Base-by-base conservation (phyloP, 2,888 invertebrate genomes). In the Keiferia lycopersicella region DNA sequence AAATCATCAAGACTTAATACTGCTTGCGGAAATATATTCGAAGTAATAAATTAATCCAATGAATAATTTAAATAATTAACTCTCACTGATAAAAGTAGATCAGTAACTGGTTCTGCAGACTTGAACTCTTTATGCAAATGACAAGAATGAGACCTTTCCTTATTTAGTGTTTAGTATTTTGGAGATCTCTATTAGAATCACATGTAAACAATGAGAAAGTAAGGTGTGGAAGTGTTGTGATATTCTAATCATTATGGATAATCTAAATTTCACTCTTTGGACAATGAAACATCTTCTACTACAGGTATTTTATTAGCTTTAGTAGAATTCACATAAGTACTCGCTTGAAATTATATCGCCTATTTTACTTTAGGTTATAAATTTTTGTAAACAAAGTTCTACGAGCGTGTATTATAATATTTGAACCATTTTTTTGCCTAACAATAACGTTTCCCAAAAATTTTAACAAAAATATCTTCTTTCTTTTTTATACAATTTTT, bases 1-100 rank as follows among this genome's bases (percentile, higher is more conserved):
- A 26, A n/a, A n/a, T n/a, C n/a, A n/a, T n/a, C n/a, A 30, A 30
- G 6, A 6, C 30, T 30, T 30, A 30, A 6, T 39, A n/a, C n/a
- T n/a, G 41, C 14, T 1, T n/a, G 2, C 3, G 14, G 0, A 14
- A 41, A 41, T 11, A 14, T 41, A 14, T n/a, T 2, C 14, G 14
- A 41, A 41, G 14, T 2, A 14, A 14, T 41, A 14, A 41, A 41
- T 14, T 14, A 41, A 14, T 3, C 41, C 41, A 41, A 34, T 41
- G 41, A 41, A 41, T 41, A 41, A 41, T 56, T 26, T 56, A n/a
- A 12, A 56, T 4, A 2, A 56, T 56, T 34, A 26, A 56, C 56
- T 45, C 1, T 26, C 60, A 8, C 66, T 12, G 38, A 7, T 48
- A 30, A 26, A 26, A 14, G 30, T 26, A 56, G 30, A 56, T 56